Evolutionary conservation across 1,140 invertebrate genomes (phyloP), one percentile per base, ranked within the genome.

Genomic region (Drosophila mauritiana): DNA sequence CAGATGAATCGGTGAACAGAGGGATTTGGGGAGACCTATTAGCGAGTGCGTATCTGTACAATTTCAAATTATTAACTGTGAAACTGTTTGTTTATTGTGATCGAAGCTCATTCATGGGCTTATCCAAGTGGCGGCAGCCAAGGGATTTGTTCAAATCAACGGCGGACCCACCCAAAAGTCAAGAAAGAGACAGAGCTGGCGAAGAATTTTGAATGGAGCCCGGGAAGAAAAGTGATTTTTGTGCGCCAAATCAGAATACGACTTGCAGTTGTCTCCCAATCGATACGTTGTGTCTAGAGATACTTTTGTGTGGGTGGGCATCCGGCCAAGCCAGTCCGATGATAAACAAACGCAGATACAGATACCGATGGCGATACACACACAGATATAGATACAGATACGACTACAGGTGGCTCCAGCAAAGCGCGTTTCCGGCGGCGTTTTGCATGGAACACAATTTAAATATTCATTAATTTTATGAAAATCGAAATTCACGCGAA

Each of bases 381-480:
- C 31, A 36, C 25, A 42, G 36, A 56, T 40, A 22, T 22, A 48
- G 25, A 34, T 54, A 58, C 69, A 40, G 45, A 46, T 46, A 46
- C 45, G 20, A 48, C 65, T 67, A 85, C 82, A 85, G 82, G 82
- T 88, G 84, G 70, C 83, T 83, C 72, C 76, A 89, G 67, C 80
- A 84, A 88, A 84, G 84, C 84, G 84, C 84, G 84, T 89, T 88
- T 88, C 84, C 84, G 84, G 84, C 76, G 80, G 65, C 67, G 59
- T 84, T 89, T 88, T 68, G 62, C 79, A 78, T 83, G 75, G 78
- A 73, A 43, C 73, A 89, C 80, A 80, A 78, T 80, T 89, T 88
- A 89, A 89, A 88, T 88, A 89, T 88, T 88, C 84, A 88, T 88
- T 88, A 84, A 89, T 84, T 84, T 88, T 74, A 89, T 88, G 81